A percentile compares a stretch with the other conserved stretches of the same genome.
Conservation (phyloP, 2,113 vertebrate species). For the Anthoscopus minutus region DNA sequence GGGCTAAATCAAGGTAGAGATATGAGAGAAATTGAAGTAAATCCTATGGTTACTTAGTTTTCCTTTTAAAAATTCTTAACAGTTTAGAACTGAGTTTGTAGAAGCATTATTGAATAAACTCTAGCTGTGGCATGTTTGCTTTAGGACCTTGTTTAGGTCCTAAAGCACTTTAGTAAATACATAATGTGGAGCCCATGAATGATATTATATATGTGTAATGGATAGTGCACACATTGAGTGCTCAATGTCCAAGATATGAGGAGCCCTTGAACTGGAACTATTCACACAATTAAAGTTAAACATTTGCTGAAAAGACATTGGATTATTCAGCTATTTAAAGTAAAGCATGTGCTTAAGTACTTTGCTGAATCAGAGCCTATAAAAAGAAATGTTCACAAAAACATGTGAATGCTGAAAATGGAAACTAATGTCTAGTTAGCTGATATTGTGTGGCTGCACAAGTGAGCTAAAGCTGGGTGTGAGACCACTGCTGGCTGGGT, state of each 20-base stretch:
- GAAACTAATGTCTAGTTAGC: neutral
- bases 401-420: constrained; percentile 10
- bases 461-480: neutral
- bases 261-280: constrained; percentile 19
- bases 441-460: neutral
- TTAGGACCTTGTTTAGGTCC: constrained; percentile 36
- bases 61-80: neutral
- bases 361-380: constrained; percentile 35
- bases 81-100: neutral
- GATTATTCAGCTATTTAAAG: constrained; percentile 50
- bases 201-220: neutral
- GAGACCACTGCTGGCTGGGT: neutral
- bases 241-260: neutral
- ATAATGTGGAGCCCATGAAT: neutral
- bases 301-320: constrained; percentile 22
- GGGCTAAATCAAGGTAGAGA: neutral
- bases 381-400: constrained; percentile 31
- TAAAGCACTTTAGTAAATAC: constrained; percentile 5
- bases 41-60: neutral
- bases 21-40: neutral
- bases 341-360: neutral
- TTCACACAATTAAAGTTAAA: constrained; percentile 37
- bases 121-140: constrained; percentile 1
- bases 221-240: neutral
- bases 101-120: neutral